Conservation (phyloP, 1,140 invertebrate genomes). For the Dendrolimus punctatus region DNA sequence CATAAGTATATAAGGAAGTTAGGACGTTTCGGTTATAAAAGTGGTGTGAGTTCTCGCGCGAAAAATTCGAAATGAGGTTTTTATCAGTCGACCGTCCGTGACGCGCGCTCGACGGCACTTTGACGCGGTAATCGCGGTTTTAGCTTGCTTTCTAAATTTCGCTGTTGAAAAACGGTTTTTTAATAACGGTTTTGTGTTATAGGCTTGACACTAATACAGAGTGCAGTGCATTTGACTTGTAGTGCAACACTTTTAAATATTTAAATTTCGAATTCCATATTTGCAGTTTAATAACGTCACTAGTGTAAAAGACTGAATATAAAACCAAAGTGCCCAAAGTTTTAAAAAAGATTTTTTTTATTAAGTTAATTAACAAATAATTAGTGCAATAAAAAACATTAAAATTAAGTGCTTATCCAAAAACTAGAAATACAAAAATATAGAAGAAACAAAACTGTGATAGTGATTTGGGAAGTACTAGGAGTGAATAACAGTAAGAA, state of each 20-base stretch:
- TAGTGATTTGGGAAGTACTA: constrained; percentile 10
- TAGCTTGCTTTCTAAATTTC: constrained; percentile 4
- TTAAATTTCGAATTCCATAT: constrained; percentile 1
- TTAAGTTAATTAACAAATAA: constrained; percentile 10
- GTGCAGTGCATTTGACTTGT: too few species aligned
- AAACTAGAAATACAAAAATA: constrained; percentile 4
- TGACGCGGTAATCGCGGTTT: constrained; percentile 15
- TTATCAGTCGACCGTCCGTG: constrained; percentile 52
- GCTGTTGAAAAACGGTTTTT: background rate
- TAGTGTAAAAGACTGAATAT: constrained; percentile 1
- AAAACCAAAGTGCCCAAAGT: constrained; percentile 46
- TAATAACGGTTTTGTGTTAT: too few species aligned
- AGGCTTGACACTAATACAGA: too few species aligned
- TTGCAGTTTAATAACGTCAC: background rate
- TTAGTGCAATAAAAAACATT: constrained; percentile 2
- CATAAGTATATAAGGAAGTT: constrained; percentile 56
- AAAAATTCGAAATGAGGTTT: constrained; percentile 66
- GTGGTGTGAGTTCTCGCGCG: constrained; percentile 57
- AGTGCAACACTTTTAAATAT: background rate
- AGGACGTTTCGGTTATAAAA: constrained; percentile 36
- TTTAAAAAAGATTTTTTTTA: background rate
- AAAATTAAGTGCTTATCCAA: constrained; percentile 1
- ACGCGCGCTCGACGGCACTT: constrained; percentile 14
- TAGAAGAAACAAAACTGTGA: constrained; percentile 4
- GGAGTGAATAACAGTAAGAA: constrained; percentile 17